Percentiles rank a stretch among this genome's conserved stretches.
Evolutionary conservation across 2,113 vertebrate species (phyloP).

Genomic region (Rhinichthys klamathensis): DNA sequence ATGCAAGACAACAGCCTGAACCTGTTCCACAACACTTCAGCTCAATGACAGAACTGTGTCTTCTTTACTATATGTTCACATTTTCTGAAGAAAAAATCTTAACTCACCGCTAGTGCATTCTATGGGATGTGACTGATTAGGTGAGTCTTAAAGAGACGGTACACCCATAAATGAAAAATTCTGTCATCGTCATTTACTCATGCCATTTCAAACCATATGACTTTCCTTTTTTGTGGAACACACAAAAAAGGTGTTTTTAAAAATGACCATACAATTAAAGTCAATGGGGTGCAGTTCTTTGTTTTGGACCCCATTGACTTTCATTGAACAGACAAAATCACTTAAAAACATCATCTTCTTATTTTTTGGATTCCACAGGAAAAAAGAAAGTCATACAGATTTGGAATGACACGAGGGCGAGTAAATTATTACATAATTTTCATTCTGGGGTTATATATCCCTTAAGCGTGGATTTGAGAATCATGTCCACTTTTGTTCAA

Average conservation of each 20-base stretch:
- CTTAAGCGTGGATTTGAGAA: background rate
- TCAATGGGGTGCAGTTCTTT: background rate
- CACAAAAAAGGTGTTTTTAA: background rate
- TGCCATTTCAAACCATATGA: background rate
- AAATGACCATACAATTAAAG: background rate
- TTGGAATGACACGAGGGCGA: background rate
- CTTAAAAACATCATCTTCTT: background rate
- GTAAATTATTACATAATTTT: background rate
- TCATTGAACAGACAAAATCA: background rate
- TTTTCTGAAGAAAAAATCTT: background rate
- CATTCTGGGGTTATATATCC: background rate
- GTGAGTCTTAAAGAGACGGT: background rate
- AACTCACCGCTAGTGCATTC: too few species aligned
- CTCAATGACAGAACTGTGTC: background rate
- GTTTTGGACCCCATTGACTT: background rate
- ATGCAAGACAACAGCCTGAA: background rate
- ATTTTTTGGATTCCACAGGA: background rate
- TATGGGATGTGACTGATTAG: too few species aligned
- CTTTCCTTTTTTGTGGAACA: background rate
- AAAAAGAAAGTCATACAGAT: background rate
- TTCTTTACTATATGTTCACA: background rate
- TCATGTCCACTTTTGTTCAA: background rate
- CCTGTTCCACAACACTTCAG: slow-evolving; percentile 1
- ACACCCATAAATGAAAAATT: background rate
- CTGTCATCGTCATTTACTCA: background rate